Evolutionary conservation across 2,888 invertebrate species (phyloP).

Genomic region (Agonopterix subpropinquella): DNA sequence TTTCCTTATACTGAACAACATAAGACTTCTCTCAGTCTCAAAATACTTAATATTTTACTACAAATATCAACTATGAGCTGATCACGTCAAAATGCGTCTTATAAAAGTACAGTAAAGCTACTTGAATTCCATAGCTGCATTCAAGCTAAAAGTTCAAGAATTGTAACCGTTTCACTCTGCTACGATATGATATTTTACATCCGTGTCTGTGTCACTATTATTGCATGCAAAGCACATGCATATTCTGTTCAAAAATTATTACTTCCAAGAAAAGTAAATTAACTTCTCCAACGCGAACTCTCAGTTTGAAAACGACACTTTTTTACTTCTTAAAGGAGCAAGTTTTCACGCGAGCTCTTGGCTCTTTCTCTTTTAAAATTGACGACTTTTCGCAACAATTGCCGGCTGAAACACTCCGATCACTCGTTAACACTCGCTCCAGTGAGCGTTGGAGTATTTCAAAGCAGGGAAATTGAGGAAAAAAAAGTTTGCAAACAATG

Average conservation of each 20-base stretch:
- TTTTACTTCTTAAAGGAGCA: constrained; percentile 1
- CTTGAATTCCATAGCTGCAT: too few relatives aligned
- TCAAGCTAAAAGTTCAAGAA: too few relatives aligned
- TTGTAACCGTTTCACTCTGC: too few relatives aligned
- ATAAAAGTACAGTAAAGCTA: too few relatives aligned
- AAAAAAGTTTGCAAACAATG: constrained; percentile 8
- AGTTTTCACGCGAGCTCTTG: constrained; percentile 3
- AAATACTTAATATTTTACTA: too few relatives aligned
- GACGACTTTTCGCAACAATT: not conserved
- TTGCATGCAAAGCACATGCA: not conserved
- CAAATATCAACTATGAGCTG: too few relatives aligned
- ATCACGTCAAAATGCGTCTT: too few relatives aligned
- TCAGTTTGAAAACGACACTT: not conserved
- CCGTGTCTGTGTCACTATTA: too few relatives aligned
- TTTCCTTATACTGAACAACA: too few relatives aligned
- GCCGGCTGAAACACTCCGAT: not conserved
- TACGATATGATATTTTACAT: too few relatives aligned
- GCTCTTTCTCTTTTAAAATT: not conserved
- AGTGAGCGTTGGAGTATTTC: not conserved
- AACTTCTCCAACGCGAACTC: too few relatives aligned
- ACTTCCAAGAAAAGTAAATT: not conserved
- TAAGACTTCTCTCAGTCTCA: too few relatives aligned
- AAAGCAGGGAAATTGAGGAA: constrained; percentile 3
- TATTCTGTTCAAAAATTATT: not conserved
- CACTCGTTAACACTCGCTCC: constrained; percentile 4